Percentiles rank a stretch among this genome's conserved stretches.
These are phyloP conservation scores for Rhyacophila evoluta DNA, from an alignment of 2,888 invertebrate genomes.

Conservation along the genomic window DNA sequence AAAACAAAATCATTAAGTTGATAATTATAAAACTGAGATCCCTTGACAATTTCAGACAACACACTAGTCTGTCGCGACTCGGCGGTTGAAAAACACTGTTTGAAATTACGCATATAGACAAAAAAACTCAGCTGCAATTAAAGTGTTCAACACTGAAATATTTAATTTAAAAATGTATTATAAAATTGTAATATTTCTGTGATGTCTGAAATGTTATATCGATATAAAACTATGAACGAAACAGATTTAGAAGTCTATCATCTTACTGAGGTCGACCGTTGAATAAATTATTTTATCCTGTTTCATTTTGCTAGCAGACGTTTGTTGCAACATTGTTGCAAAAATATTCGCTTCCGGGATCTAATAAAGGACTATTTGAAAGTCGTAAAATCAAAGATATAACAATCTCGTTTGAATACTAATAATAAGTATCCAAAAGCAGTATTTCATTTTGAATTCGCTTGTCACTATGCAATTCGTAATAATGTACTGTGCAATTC, in stretches of 20 bases:
- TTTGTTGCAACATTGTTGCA: not conserved
- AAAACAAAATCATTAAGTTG: no score
- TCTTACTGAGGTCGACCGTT: not conserved
- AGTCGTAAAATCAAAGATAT: not conserved
- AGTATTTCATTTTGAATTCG: not conserved
- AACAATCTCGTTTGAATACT: not conserved
- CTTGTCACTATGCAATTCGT: not conserved
- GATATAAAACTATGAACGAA: not conserved
- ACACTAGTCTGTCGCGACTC: no score
- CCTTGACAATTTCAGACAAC: no score
- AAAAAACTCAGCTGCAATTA: no score
- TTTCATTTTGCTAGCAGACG: not conserved
- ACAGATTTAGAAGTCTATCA: not conserved
- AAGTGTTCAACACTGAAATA: no score
- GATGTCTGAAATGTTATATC: no score
- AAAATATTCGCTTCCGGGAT: not conserved
- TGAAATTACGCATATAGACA: no score
- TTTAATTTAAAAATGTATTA: no score
- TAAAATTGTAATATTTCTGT: no score
- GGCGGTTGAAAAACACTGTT: no score
- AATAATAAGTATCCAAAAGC: not conserved
- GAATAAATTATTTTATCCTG: not conserved
- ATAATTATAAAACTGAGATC: no score
- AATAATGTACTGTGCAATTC: not conserved
- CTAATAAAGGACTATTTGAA: not conserved